phyloP scores from a whole-genome alignment of 2,888 invertebrate genomes.

The Timandra comae region DNA sequence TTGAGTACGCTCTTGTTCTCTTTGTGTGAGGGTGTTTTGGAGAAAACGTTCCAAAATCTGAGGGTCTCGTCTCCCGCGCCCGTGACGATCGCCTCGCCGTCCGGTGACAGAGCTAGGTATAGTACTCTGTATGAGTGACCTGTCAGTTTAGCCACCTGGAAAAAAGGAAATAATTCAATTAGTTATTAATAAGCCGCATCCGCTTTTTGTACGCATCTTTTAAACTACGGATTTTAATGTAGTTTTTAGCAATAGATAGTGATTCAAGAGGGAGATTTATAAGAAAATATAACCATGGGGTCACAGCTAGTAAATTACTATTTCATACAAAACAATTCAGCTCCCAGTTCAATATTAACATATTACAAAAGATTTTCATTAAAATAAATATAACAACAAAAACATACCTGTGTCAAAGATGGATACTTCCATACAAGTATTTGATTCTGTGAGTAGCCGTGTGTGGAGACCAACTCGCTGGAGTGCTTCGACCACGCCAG shows the following conservation, averaged over 20 bases:
- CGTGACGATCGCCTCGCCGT: conserved; percentile 98
- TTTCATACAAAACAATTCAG: too few relatives aligned
- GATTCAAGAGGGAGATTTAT: too few relatives aligned
- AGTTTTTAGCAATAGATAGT: too few relatives aligned
- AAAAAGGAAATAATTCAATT: conserved; percentile 3
- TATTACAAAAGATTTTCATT: too few relatives aligned
- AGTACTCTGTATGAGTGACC: conserved; percentile 97
- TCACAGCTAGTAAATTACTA: too few relatives aligned
- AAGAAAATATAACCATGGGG: too few relatives aligned
- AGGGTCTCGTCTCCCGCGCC: conserved; percentile 99
- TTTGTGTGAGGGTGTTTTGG: conserved; percentile 95
- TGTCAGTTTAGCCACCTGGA: conserved; percentile 94
- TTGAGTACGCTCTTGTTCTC: conserved; percentile 96
- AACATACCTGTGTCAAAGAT: conserved; percentile 89
- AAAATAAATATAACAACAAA: neutral
- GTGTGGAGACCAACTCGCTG: conserved; percentile 97
- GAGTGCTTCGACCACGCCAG: conserved; percentile 99
- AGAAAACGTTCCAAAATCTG: conserved; percentile 99
- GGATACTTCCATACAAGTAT: conserved; percentile 99
- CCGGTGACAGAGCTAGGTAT: conserved; percentile 97
- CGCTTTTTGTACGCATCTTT: too few relatives aligned
- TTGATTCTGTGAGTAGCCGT: conserved; percentile 99
- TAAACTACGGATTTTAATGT: too few relatives aligned
- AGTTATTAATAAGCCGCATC: neutral
- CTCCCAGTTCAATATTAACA: too few relatives aligned